Percentiles rank a stretch among this genome's conserved stretches.
These are phyloP conservation scores for Botia almorhae DNA, from an alignment of 2,797 vertebrate species.

Conservation along the genomic window DNA sequence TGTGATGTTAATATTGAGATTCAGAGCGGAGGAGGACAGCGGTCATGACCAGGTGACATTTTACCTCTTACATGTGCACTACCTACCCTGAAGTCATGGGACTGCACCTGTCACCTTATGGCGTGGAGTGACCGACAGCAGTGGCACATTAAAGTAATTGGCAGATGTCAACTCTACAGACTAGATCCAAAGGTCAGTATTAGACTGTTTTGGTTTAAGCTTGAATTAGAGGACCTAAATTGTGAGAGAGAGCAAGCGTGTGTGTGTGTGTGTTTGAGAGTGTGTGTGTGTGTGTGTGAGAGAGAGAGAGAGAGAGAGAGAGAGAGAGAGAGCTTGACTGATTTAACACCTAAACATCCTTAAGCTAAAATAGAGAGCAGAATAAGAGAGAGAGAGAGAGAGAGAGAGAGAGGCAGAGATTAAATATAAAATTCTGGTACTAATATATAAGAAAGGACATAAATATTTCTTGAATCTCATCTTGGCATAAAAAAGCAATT, in stretches of 20 bases:
- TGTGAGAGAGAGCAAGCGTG: too few species aligned
- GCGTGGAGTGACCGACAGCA: neutral
- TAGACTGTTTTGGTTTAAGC: neutral
- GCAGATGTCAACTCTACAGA: neutral
- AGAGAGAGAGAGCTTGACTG: neutral
- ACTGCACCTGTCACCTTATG: constrained; percentile 5
- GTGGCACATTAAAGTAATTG: neutral
- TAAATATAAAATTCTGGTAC: constrained; percentile 51
- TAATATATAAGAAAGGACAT: neutral
- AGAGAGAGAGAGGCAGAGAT: constrained; percentile 13
- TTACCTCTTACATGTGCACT: constrained; percentile 62
- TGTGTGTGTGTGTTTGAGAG: too few species aligned
- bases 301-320: neutral
- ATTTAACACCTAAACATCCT: neutral
- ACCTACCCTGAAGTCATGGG: constrained; percentile 39
- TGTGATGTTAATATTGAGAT: neutral
- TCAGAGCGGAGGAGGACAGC: neutral
- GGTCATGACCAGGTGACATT: constrained; percentile 56
- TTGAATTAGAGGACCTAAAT: neutral
- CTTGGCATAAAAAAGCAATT: too few species aligned
- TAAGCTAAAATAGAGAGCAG: constrained; percentile 4
- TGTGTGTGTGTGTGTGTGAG: too few species aligned
- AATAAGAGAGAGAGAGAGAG: constrained; percentile 5
- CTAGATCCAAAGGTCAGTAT: neutral
- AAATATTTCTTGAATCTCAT: neutral